Evolutionary conservation across 2,888 invertebrate genomes (phyloP).

Genomic region (Cephus rjabovi): DNA sequence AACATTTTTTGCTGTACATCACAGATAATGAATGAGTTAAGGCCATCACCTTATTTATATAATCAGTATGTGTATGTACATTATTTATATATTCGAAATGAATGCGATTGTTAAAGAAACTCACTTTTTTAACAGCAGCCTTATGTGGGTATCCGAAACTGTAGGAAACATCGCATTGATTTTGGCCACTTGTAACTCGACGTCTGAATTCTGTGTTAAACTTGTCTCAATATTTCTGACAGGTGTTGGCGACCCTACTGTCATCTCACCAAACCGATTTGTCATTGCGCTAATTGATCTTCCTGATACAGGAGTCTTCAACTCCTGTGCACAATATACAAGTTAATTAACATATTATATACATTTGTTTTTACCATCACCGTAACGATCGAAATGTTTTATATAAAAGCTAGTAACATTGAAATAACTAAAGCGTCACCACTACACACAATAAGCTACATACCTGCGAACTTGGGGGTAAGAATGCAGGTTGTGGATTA

Average conservation of each 20-base stretch:
- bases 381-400: background rate
- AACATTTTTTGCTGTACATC: no score
- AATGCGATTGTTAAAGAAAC: conserved; percentile 54
- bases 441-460: conserved; percentile 18
- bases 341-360: background rate
- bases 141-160: conserved; percentile 89
- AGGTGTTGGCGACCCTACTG: conserved; percentile 60
- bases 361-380: background rate
- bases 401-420: background rate
- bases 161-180: conserved; percentile 92
- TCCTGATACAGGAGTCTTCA: conserved; percentile 61
- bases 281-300: conserved; percentile 60
- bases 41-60: no score
- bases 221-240: conserved; percentile 71
- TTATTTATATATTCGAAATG: no score
- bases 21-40: no score
- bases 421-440: background rate
- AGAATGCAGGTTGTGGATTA: conserved; percentile 65
- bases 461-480: conserved; percentile 64
- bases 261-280: conserved; percentile 61
- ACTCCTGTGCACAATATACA: conserved; percentile 46
- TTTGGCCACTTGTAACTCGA: conserved; percentile 81
- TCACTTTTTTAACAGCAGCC: conserved; percentile 89
- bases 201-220: conserved; percentile 72
- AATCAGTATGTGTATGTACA: no score